Conservation (phyloP, 2,797 vertebrate species). For the Neosalanx taihuensis region DNA sequence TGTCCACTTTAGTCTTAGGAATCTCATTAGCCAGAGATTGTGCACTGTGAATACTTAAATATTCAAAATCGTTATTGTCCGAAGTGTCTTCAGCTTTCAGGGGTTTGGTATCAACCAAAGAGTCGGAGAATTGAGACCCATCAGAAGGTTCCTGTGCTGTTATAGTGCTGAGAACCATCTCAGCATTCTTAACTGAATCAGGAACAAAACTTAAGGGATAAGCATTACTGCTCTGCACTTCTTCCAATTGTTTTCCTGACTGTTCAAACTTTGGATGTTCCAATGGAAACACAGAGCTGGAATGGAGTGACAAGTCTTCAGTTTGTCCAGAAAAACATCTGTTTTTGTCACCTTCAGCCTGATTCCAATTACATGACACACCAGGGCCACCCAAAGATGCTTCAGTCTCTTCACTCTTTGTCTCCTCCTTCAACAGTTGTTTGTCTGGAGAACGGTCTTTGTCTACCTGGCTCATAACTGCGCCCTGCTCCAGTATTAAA, state of each 20-base stretch:
- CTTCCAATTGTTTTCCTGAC: neutral
- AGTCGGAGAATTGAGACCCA: slow-evolving; percentile 13
- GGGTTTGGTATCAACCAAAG: slow-evolving; percentile 17
- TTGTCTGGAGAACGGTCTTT: slow-evolving; percentile 18
- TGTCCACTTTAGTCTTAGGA: slow-evolving; percentile 25
- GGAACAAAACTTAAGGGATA: slow-evolving; percentile 42
- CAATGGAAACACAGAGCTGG: slow-evolving; percentile 15
- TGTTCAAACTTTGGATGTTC: slow-evolving; percentile 43
- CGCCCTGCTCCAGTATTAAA: slow-evolving; percentile 32
- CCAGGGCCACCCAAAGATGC: slow-evolving; percentile 37
- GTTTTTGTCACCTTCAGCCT: slow-evolving; percentile 30
- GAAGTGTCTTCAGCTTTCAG: slow-evolving; percentile 11
- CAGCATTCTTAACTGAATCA: slow-evolving; percentile 21
- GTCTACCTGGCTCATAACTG: slow-evolving; percentile 41
- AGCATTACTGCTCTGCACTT: slow-evolving; percentile 19
- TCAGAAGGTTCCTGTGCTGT: slow-evolving; percentile 19
- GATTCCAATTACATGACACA: slow-evolving; percentile 22
- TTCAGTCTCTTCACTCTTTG: slow-evolving; percentile 21
- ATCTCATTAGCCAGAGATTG: slow-evolving; percentile 13
- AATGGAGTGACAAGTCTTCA: slow-evolving; percentile 24
- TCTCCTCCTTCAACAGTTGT: slow-evolving; percentile 1
- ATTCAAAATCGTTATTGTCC: slow-evolving; percentile 32
- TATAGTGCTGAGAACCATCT: neutral
- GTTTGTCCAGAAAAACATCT: slow-evolving; percentile 30
- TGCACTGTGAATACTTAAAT: neutral